Evolutionary conservation across 2,113 vertebrate species (phyloP).

Genomic region (Neopipo cinnamomea): DNA sequence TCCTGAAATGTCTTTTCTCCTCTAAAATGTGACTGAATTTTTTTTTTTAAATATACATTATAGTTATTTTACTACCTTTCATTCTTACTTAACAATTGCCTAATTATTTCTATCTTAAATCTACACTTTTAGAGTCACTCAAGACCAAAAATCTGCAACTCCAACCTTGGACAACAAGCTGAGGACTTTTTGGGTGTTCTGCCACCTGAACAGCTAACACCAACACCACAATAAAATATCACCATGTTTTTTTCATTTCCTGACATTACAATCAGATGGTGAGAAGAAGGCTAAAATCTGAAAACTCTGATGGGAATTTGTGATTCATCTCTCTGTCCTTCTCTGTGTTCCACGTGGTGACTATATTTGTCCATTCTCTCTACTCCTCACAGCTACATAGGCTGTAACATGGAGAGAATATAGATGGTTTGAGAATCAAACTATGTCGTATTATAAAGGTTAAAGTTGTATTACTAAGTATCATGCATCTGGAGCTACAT

Average conservation of each 20-base stretch:
- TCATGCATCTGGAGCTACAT: background rate
- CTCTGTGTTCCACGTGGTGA: background rate
- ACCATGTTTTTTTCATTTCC: background rate
- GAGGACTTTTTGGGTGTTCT: background rate
- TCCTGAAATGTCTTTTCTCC: background rate
- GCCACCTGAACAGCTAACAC: background rate
- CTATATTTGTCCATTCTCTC: background rate
- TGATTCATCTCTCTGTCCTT: conserved; percentile 40
- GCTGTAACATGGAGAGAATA: conserved; percentile 16
- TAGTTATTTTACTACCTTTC: background rate
- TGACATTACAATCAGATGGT: background rate
- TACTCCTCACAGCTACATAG: conserved; percentile 19
- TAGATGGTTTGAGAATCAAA: conserved; percentile 20
- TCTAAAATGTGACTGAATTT: background rate
- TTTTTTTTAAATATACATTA: background rate
- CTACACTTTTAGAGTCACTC: background rate
- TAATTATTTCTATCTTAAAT: background rate
- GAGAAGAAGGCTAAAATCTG: background rate
- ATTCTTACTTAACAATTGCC: background rate
- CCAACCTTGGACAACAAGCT: background rate
- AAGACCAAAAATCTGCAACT: background rate
- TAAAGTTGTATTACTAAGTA: conserved; percentile 40
- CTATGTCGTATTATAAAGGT: conserved; percentile 30
- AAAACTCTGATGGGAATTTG: background rate
- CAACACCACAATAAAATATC: background rate